Conservation (phyloP, 2,888 invertebrate genomes). For the Dendrolimus houi region DNA sequence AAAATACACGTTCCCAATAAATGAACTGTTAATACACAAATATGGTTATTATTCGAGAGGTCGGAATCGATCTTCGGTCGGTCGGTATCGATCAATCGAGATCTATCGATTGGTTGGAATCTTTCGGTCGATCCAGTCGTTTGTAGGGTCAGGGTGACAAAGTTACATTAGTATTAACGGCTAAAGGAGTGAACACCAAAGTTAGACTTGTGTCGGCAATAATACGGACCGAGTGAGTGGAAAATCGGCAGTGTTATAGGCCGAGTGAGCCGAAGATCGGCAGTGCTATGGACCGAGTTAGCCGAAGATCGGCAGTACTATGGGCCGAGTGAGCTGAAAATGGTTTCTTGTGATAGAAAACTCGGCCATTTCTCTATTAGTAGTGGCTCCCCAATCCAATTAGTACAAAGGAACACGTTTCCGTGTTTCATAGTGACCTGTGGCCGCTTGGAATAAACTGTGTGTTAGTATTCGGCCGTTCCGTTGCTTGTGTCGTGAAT, state of each 20-base stretch:
- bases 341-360: constrained; percentile 1
- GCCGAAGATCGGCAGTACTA: background rate
- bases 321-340: background rate
- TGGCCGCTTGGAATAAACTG: background rate
- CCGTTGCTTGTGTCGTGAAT: constrained; percentile 59
- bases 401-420: constrained; percentile 57
- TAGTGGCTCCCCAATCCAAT: constrained; percentile 42
- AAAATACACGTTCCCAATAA: constrained; percentile 75
- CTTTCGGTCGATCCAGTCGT: background rate
- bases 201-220: constrained; percentile 19
- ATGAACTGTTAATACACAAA: constrained; percentile 29
- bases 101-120: background rate
- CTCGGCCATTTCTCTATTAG: constrained; percentile 18
- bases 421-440: constrained; percentile 32
- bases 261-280: too few species aligned
- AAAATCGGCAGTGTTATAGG: too few species aligned
- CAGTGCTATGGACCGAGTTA: too few species aligned
- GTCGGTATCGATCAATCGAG: too few species aligned
- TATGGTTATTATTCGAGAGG: constrained; percentile 23
- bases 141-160: background rate
- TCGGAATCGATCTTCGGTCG: constrained; percentile 14
- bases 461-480: constrained; percentile 14
- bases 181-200: constrained; percentile 40
- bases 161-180: constrained; percentile 4
- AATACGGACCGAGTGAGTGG: too few species aligned